These are phyloP conservation scores for Morpho helenor DNA, from an alignment of 2,888 invertebrate genomes.

Conservation along the genomic window DNA sequence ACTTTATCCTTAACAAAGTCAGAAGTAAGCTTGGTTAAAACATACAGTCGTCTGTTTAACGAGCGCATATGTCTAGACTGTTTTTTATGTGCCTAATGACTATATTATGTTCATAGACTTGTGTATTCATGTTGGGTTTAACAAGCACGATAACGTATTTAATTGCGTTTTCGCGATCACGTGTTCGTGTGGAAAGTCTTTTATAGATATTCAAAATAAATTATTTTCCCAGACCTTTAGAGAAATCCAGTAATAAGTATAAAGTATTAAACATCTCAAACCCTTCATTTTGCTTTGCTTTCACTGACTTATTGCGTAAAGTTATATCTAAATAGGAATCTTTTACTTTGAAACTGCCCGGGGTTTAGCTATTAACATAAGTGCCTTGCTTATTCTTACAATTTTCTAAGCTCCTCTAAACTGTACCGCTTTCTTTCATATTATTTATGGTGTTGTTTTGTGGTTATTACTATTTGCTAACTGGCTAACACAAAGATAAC, in stretches of 20 bases:
- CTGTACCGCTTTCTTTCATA: constrained; percentile 8
- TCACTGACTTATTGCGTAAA: constrained; percentile 60
- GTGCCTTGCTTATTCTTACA: constrained; percentile 14
- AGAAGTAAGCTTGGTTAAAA: no score
- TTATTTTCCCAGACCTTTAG: constrained; percentile 53
- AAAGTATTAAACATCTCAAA: constrained; percentile 50
- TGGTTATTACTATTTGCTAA: neutral
- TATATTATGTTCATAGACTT: constrained; percentile 5
- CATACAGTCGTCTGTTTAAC: no score
- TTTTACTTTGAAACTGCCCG: constrained; percentile 32
- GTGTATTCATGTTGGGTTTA: constrained; percentile 18
- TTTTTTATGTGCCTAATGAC: neutral
- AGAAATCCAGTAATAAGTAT: constrained; percentile 58
- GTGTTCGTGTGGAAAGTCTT: constrained; percentile 26
- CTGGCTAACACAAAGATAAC: neutral
- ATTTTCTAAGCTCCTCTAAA: constrained; percentile 17
- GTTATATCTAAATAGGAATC: constrained; percentile 50
- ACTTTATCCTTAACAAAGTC: no score
- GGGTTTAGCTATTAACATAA: constrained; percentile 21
- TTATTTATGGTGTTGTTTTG: constrained; percentile 4
- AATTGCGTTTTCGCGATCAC: constrained; percentile 18
- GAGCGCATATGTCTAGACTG: no score
- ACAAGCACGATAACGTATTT: constrained; percentile 21
- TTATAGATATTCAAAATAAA: constrained; percentile 33
- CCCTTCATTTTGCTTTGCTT: constrained; percentile 60